Base-by-base conservation (phyloP, 2,113 vertebrate genomes). In the Mystacornis crossleyi region DNA sequence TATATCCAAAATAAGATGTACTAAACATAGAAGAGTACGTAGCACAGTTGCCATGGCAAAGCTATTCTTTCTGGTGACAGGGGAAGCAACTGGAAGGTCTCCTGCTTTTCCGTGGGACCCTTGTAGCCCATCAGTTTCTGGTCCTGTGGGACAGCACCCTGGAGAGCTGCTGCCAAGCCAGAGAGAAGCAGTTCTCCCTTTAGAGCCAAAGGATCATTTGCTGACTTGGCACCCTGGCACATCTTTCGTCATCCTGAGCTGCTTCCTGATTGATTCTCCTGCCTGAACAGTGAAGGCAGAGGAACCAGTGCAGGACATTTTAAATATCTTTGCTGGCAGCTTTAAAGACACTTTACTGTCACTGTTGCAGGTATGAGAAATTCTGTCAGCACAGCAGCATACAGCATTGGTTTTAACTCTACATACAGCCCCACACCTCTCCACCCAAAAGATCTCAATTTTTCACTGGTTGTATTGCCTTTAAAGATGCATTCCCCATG, bases 1-100 rank as follows among this genome's bases (percentile, higher is more conserved):
- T 67, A 66, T 1, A 78, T 25, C 29, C 42, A 67, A 88, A 93
- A 69, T 55, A 75, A 70, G 60, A 51, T 31, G 23, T 78, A 61
- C 34, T 91, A 84, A 83, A 85, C 47, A 74, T 53, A 85, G 62
- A 21, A n/a, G 51, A 90, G 31, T 45, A 23, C 1, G 0, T 25
- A 50, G 48, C 19, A 24, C 21, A 20, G 91, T 94, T 96, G 54
- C 71, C 79, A 89, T 94, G 75, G 75, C 62, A 92, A 92, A 96
- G 58, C 31, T 73, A 12, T 77, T 86, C 48, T 83, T 91, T 81
- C 45, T 81, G 23, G 16, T 83, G 62, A 40, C 45, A 53, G 50
- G 25, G 1, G 0, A 65, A 50, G n/a, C 85, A 80, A 14, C 31
- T 53, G 54, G 10, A 14, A 55, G 18, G 34, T 4, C 16, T 90